Evolutionary conservation across 2,888 invertebrate genomes (phyloP), one percentile per base, ranked within the genome.

Genomic region (Nemotelus nigrinus): DNA sequence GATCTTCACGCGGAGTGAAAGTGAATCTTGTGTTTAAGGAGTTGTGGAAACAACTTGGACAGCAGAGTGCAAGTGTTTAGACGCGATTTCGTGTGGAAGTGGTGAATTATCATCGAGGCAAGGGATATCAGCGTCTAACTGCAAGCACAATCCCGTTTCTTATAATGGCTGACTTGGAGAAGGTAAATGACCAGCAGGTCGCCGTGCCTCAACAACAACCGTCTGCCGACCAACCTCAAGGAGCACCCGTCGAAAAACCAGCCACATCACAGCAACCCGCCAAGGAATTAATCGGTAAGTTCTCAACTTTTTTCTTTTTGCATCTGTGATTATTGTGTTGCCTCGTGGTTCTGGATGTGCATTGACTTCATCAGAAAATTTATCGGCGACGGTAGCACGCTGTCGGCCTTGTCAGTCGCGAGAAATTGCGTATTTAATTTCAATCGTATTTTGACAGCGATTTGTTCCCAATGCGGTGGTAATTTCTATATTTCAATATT

Each of bases 161-260:
- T 92, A 92, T 92, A 93, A 96, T 97, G 96, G 96, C 96, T 94
- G 96, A 97, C 94, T 93, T 96, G 91, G 96, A 95, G 90, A 93
- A 93, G 90, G 92, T 92, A 90, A 91, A 92, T 88, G 91, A 92
- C 89, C 90, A 90, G 88, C 88, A 80, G 60, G 58, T 41, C 45
- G 60, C 45, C 44, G 72, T 71, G 48, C 71, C 55, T 2, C 70
- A 71, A 55, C 77, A 78, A 81, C 83, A 84, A 84, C 83, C 84
- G 82, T 82, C 84, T 82, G 84, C 85, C 91, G 89, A 92, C 90
- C 90, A 90, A 88, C 89, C 88, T 84, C 88, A 89, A 57, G 58
- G 58, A 48, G 63, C 60, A 10, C 7, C 64, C 3, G 64, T 83
- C 80, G 85, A 86, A 80, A 84, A 85, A 80, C 82, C 83, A 81